Percentiles rank a stretch among this genome's conserved stretches.
Evolutionary conservation across 2,113 vertebrate genomes (phyloP).

Genomic region (Paramisgurnus dabryanus): DNA sequence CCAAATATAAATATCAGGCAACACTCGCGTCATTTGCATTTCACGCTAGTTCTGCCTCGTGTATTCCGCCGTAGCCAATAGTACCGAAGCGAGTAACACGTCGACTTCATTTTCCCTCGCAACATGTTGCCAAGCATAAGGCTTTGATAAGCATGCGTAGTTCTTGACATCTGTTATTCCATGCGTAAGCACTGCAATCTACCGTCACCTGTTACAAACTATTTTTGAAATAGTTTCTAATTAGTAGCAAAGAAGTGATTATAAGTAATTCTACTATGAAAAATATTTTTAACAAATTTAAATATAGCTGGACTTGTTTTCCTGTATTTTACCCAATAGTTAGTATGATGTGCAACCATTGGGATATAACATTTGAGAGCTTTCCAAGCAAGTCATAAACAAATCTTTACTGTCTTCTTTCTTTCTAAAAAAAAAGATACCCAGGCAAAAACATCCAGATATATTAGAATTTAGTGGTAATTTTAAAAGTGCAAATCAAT

Average conservation of each 20-base stretch:
- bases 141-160: neutral
- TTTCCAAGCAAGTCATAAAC: neutral
- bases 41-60: neutral
- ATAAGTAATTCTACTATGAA: no score
- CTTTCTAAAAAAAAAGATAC: neutral
- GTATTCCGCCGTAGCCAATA: neutral
- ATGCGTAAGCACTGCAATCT: neutral
- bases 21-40: neutral
- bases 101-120: neutral
- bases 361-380: neutral
- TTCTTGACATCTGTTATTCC: neutral
- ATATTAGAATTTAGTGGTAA: neutral
- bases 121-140: constrained; percentile 1
- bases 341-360: neutral
- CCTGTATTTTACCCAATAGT: neutral
- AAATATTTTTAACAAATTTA: neutral
- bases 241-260: neutral
- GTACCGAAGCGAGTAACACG: neutral
- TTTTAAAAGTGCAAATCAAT: neutral
- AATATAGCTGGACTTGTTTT: neutral
- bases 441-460: neutral
- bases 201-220: neutral
- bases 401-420: neutral
- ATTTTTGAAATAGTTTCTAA: neutral
- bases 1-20: neutral